Percentiles rank a stretch among this genome's conserved stretches.
These are phyloP conservation scores for Gephyroberyx darwinii DNA, from an alignment of 2,797 vertebrate species.

Conservation along the genomic window DNA sequence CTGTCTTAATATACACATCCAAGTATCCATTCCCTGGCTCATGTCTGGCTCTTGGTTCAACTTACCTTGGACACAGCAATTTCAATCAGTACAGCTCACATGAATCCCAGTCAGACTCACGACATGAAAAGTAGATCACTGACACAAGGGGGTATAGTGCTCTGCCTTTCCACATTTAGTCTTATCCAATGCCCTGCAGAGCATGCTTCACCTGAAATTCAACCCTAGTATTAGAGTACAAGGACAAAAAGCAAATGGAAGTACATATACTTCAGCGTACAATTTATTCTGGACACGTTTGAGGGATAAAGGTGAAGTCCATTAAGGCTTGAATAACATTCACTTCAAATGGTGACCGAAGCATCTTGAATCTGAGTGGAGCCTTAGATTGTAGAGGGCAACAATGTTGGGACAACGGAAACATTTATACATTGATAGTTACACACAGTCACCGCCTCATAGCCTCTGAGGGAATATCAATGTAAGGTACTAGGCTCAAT, in stretches of 20 bases:
- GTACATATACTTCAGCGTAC: slow-evolving; percentile 17
- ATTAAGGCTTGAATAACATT: slow-evolving; percentile 57
- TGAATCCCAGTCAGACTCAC: not conserved
- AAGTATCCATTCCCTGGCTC: not conserved
- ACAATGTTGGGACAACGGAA: slow-evolving; percentile 44
- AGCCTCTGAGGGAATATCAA: not conserved
- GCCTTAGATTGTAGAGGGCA: slow-evolving; percentile 2
- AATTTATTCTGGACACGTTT: slow-evolving; percentile 61
- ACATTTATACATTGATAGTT: slow-evolving; percentile 24
- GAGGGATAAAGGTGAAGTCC: slow-evolving; percentile 35
- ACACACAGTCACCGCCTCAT: slow-evolving; percentile 21
- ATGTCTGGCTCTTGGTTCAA: not conserved
- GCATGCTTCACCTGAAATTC: not conserved
- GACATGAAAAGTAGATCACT: not conserved
- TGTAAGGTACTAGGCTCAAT: slow-evolving; percentile 1
- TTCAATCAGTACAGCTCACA: not conserved
- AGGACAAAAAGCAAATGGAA: slow-evolving; percentile 7
- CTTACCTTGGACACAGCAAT: not conserved
- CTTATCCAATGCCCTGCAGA: slow-evolving; percentile 1
- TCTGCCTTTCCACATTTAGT: not conserved
- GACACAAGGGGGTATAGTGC: not conserved
- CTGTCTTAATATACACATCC: not conserved
- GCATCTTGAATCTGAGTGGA: slow-evolving; percentile 16
- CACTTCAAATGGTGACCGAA: slow-evolving; percentile 31
- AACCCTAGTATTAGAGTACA: not conserved